Base-by-base conservation (phyloP, 2,888 invertebrate genomes). In the Lithophane socia region DNA sequence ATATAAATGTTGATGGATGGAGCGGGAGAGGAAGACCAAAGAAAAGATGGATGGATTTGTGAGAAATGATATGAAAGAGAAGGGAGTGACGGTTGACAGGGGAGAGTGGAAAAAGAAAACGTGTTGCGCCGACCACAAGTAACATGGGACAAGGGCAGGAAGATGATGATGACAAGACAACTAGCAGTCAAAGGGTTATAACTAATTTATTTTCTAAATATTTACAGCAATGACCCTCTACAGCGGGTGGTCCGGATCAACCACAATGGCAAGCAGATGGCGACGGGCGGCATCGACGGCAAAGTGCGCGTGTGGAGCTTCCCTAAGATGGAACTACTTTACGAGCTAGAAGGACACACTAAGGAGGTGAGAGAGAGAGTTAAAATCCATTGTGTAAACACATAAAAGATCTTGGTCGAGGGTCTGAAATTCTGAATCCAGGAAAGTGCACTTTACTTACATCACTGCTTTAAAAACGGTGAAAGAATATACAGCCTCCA, bases 241-340 rank as follows among this genome's bases (percentile, higher is more conserved):
- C 99, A 99, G 93, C 97, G 99, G 92, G 98, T 99, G 76, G 99
- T 99, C 21, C 97, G 98, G 73, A 97, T 99, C 87, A 98, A 98
- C 90, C 97, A 97, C 63, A 97, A 97, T 92, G 98, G 98, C 13
- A 98, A 98, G 89, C 92, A 98, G 47, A 98, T 99, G 97, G 98
- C 98, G 0, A 99, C 99, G 0, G 99, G 99, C 65, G 99, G 99
- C 49, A 98, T 98, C 0, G 99, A 99, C 94, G 98, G 99, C 7
- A 97, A 97, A 90, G 96, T 99, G 54, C 97, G 99, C 75, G 94
- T 99, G 16, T 99, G 99, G 99, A 97, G 97, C 91, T 99, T 99
- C 93, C 99, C 99, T 0, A 97, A 98, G 88, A 97, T 99, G 96
- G 97, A 97, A 73, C 97, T 98, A 86, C 91, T 97, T 37, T 97